These are phyloP conservation scores for Brachylomia viminalis DNA, from an alignment of 2,888 invertebrate genomes.

Conservation along the genomic window DNA sequence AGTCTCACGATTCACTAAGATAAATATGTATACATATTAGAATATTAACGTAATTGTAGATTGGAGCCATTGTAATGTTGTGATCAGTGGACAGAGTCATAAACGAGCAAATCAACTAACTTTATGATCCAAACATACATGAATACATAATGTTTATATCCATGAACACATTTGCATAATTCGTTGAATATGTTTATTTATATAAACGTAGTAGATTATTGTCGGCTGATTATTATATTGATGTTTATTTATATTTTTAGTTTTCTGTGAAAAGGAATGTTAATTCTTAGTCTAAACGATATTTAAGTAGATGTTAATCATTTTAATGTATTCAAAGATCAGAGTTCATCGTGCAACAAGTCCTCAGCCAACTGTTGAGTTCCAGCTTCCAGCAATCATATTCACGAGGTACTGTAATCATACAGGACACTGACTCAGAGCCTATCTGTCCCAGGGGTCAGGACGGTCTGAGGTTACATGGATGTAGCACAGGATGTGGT, in stretches of 20 bases:
- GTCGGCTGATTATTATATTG: constrained; percentile 21
- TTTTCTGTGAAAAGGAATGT: constrained; percentile 16
- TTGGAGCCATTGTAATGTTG: constrained; percentile 26
- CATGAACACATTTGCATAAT: constrained; percentile 47
- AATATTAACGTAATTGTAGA: constrained; percentile 44
- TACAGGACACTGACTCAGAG: constrained; percentile 47
- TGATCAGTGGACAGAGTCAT: constrained; percentile 47
- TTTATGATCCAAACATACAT: constrained; percentile 44
- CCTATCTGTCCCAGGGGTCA: neutral
- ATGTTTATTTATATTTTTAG: constrained; percentile 24
- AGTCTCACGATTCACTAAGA: constrained; percentile 38
- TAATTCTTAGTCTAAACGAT: constrained; percentile 35
- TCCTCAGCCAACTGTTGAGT: constrained; percentile 88
- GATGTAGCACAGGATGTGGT: neutral
- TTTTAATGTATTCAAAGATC: constrained; percentile 79
- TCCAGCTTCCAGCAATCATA: constrained; percentile 70
- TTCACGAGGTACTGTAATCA: constrained; percentile 46
- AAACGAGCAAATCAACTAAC: constrained; percentile 51
- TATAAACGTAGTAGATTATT: constrained; percentile 18
- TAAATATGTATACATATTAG: constrained; percentile 40
- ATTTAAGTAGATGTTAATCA: constrained; percentile 53
- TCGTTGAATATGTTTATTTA: constrained; percentile 1
- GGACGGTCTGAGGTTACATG: neutral
- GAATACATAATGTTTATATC: constrained; percentile 32
- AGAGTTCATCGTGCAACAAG: constrained; percentile 87